These are phyloP conservation scores for Brotula barbata DNA, from an alignment of 2,797 vertebrate species.

Conservation along the genomic window DNA sequence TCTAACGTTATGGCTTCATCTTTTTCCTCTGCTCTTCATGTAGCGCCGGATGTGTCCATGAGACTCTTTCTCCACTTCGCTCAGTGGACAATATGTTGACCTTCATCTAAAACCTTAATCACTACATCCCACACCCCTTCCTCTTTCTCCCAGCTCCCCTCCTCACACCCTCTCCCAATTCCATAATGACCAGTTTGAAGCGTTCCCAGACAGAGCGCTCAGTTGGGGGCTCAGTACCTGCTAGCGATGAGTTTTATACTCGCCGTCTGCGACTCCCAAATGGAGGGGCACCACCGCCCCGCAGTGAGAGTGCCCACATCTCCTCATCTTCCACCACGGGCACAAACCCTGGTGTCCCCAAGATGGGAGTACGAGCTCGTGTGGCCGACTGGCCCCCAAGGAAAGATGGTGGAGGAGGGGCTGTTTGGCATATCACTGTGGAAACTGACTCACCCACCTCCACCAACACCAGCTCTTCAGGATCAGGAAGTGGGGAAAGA, in stretches of 20 bases:
- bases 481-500: slow-evolving; percentile 73
- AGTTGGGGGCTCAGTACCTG: slow-evolving; percentile 89
- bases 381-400: slow-evolving; percentile 98
- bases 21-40: slow-evolving; percentile 25
- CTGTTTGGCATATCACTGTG: slow-evolving; percentile 83
- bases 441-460: slow-evolving; percentile 81
- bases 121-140: slow-evolving; percentile 46
- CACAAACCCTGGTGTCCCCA: slow-evolving; percentile 94
- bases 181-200: slow-evolving; percentile 97
- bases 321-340: slow-evolving; percentile 70
- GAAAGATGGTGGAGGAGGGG: slow-evolving; percentile 84
- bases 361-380: slow-evolving; percentile 97
- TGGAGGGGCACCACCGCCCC: slow-evolving; percentile 91
- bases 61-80: slow-evolving; percentile 50
- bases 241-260: slow-evolving; percentile 96
- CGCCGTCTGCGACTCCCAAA: slow-evolving; percentile 95
- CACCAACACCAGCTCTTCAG: slow-evolving; percentile 73
- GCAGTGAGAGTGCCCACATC: slow-evolving; percentile 86
- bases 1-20: background rate
- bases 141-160: slow-evolving; percentile 55
- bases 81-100: slow-evolving; percentile 65
- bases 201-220: slow-evolving; percentile 98
- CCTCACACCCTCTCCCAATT: slow-evolving; percentile 61
- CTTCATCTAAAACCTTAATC: slow-evolving; percentile 72
- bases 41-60: slow-evolving; percentile 64